Evolutionary conservation across 2,888 invertebrate species (phyloP).

Genomic region (Linyphia triangularis): DNA sequence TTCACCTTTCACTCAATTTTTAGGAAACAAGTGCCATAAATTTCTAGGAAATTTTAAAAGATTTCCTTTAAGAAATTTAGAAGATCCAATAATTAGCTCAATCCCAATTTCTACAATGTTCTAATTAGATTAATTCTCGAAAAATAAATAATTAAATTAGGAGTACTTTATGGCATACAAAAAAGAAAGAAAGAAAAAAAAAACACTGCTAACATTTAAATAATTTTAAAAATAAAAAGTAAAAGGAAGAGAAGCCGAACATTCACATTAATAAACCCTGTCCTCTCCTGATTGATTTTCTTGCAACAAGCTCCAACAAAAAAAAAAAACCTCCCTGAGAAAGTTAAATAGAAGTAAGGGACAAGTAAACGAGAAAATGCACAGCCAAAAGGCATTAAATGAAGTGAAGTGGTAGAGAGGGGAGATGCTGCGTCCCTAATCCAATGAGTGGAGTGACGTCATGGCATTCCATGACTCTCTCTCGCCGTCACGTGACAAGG

Average conservation of each 20-base stretch:
- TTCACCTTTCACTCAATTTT: no score
- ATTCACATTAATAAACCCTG: not conserved
- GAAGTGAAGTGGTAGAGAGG: constrained; percentile 32
- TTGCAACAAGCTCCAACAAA: not conserved
- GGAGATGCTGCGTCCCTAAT: constrained; percentile 38
- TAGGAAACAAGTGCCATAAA: no score
- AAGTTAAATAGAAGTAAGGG: constrained; percentile 17
- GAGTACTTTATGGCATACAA: not conserved
- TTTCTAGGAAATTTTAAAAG: no score
- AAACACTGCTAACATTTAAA: not conserved
- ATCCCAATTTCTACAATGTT: no score
- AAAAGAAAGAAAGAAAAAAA: not conserved
- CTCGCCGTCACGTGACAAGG: constrained; percentile 56
- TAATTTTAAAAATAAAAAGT: not conserved
- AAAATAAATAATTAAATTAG: no score
- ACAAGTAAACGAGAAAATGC: not conserved
- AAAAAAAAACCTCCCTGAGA: constrained; percentile 10
- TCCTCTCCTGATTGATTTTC: not conserved
- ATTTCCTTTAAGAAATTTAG: no score
- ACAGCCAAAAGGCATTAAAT: no score
- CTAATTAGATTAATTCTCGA: no score
- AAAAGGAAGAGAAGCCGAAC: not conserved
- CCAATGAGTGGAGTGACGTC: constrained; percentile 66
- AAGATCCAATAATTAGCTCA: no score
- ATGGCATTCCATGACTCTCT: constrained; percentile 59